A percentile compares a stretch with the other conserved stretches of the same genome.
Conservation (phyloP, 1,140 invertebrate genomes). For the Oncopeltus fasciatus region DNA sequence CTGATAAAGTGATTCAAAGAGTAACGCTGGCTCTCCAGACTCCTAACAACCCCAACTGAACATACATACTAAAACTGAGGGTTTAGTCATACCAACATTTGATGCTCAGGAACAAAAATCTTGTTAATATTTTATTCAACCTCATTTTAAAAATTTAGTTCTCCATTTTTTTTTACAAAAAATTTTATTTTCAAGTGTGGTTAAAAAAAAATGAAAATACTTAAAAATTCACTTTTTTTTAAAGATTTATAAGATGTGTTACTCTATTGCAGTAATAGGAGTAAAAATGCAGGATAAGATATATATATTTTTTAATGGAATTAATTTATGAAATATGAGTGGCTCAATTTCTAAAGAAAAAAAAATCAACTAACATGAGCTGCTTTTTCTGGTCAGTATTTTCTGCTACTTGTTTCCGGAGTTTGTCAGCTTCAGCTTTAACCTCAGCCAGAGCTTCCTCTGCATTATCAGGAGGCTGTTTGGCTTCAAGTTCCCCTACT, state of each 20-base stretch:
- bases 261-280: neutral
- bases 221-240: no score
- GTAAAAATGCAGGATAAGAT: neutral
- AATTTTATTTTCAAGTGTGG: neutral
- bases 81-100: no score
- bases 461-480: neutral
- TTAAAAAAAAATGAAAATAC: neutral
- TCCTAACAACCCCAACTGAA: no score
- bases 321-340: neutral
- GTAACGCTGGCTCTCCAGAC: no score
- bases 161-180: neutral
- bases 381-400: constrained; percentile 19
- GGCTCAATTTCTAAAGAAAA: neutral
- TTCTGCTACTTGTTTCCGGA: constrained; percentile 19
- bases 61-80: no score
- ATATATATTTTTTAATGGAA: neutral
- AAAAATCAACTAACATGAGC: constrained; percentile 16
- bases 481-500: constrained; percentile 3
- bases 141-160: neutral
- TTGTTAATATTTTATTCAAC: no score
- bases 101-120: no score
- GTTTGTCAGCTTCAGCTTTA: constrained; percentile 13
- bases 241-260: no score
- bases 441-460: constrained; percentile 4
- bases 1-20: no score